Conservation (phyloP, 2,797 vertebrate genomes). For the Echiichthys vipera region DNA sequence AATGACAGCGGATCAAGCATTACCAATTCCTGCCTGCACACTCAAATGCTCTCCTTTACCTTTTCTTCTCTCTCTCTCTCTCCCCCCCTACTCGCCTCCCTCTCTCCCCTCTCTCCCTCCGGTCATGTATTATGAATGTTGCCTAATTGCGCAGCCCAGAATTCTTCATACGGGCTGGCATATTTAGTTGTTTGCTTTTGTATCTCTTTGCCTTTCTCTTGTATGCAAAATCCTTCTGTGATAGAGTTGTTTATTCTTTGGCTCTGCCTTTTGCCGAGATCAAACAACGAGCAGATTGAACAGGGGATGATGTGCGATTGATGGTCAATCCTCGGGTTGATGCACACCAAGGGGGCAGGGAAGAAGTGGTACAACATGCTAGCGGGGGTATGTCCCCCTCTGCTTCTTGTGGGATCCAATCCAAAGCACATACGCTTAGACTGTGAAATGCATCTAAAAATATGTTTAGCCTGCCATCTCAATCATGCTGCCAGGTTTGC, state of each 20-base stretch:
- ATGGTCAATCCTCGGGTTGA: constrained; percentile 74
- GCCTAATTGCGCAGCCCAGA: constrained; percentile 81
- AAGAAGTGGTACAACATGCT: constrained; percentile 34
- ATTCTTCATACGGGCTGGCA: constrained; percentile 76
- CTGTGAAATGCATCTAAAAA: constrained; percentile 48
- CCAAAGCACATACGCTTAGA: constrained; percentile 38
- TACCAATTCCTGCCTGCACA: constrained; percentile 31
- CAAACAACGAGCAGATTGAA: constrained; percentile 82
- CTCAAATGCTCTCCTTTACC: constrained; percentile 44
- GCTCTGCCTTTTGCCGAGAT: constrained; percentile 73
- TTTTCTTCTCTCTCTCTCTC: constrained; percentile 26
- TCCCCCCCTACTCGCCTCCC: not conserved
- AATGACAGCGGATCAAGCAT: constrained; percentile 63
- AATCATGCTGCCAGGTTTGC: constrained; percentile 31
- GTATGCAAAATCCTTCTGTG: constrained; percentile 84
- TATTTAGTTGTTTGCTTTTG: constrained; percentile 81
- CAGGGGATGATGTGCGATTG: constrained; percentile 62
- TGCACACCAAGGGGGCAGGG: constrained; percentile 34
- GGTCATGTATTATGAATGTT: constrained; percentile 85
- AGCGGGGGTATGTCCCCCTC: not conserved
- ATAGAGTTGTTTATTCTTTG: constrained; percentile 80
- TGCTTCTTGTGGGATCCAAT: constrained; percentile 14
- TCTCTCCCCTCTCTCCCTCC: constrained; percentile 42
- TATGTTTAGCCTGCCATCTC: constrained; percentile 35
- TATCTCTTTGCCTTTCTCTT: constrained; percentile 78